Conservation (phyloP, 2,888 invertebrate species). For the Plusia festucae region DNA sequence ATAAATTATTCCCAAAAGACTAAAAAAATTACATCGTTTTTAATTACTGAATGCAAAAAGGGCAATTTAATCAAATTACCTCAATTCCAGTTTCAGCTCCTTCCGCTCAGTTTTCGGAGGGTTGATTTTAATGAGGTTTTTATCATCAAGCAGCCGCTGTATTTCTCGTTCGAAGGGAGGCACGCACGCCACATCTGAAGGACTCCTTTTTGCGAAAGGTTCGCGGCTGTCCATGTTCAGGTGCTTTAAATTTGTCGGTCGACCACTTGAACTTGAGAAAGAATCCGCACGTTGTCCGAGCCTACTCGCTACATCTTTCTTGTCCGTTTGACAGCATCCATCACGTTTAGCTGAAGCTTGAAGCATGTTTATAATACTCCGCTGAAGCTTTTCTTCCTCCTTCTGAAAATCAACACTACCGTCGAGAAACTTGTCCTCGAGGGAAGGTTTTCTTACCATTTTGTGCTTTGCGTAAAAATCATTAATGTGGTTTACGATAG, state of each 20-base stretch:
- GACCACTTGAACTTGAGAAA: conserved; percentile 87
- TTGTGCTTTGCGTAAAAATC: conserved; percentile 84
- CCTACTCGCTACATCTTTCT: conserved; percentile 88
- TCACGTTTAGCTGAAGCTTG: conserved; percentile 90
- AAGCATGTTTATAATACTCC: conserved; percentile 86
- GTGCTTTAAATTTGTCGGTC: conserved; percentile 87
- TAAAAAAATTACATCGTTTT: too few species aligned
- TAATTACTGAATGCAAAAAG: too few species aligned
- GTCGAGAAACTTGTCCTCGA: conserved; percentile 83
- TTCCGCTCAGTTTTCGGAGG: conserved; percentile 90
- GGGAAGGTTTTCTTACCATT: conserved; percentile 77
- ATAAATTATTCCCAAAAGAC: too few species aligned
- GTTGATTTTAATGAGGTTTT: conserved; percentile 90
- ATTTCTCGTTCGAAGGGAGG: conserved; percentile 94
- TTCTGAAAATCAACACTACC: conserved; percentile 79
- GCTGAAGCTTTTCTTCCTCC: conserved; percentile 85
- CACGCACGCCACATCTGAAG: conserved; percentile 86
- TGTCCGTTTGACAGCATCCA: conserved; percentile 91
- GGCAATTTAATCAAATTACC: conserved; percentile 62
- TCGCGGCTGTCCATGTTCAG: conserved; percentile 86
- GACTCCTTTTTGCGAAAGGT: conserved; percentile 83
- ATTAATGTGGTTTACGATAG: conserved; percentile 75
- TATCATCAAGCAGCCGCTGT: conserved; percentile 93
- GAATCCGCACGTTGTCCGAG: conserved; percentile 82
- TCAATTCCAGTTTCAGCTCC: conserved; percentile 90